Base-by-base conservation (phyloP, 2,888 invertebrate species). In the Stomorhina lunata region DNA sequence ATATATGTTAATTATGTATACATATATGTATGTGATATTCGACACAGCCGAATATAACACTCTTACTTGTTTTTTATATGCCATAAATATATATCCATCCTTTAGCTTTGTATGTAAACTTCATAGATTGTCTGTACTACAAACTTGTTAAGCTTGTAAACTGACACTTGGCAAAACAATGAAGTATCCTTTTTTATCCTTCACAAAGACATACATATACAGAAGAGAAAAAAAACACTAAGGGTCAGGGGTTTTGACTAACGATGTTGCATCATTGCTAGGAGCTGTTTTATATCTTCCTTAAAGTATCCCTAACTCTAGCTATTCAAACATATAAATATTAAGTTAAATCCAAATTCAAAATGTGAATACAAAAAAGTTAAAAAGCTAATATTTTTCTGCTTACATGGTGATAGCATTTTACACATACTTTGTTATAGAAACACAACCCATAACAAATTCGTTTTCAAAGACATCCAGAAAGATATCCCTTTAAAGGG, bases 71-170 rank as follows among this genome's bases (percentile, higher is more conserved):
- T n/a, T n/a, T n/a, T n/a, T 65, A 65, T 15, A 55, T 57, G 37
- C 5, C 48, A 27, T 37, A 22, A 15, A 63, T 17, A 1, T 10
- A 10, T n/a, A 29, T 20, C 7, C 7, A 9, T 32, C 5, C 10
- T 17, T n/a, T 6, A 7, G 48, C 59, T 1, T 29, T 43, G 17
- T 66, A 72, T 72, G 72, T 63, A 77, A 77, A 77, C 50, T 17
- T 75, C 40, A 15, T 68, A 17, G 32, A 34, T 50, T 40, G 57
- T 48, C 20, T 40, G 17, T 48, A 22, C 32, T 27, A 34, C 37
- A 61, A 68, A 78, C 72, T 73, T 81, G 81, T 78, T 78, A 81
- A 78, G 78, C 73, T 78, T 73, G 73, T 81, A 81, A 81, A 81
- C 78, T 81, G 73, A 69, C 81, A 81, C 81, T 78, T 73, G 78